Conservation (phyloP, 53 echinoderm and acorn worm genomes). For the Hippasteria phrygiana region DNA sequence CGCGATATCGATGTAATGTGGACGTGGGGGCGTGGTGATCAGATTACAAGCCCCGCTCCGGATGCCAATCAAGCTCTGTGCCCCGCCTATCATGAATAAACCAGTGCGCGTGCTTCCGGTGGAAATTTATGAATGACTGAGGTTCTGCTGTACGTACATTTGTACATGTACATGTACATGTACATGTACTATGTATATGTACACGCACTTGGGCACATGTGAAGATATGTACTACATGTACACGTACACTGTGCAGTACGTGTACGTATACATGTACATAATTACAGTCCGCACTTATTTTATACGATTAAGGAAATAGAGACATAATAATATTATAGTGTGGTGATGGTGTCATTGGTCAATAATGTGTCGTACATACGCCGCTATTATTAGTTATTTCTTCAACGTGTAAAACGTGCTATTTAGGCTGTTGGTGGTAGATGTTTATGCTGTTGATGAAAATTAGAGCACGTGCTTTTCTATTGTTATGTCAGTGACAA, state of each 20-base stretch:
- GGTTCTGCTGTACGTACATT: neutral
- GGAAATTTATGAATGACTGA: slow-evolving; percentile 59
- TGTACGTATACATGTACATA: neutral
- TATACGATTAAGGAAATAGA: too few species aligned
- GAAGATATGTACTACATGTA: too few species aligned
- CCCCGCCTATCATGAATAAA: slow-evolving; percentile 66
- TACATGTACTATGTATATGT: slow-evolving; percentile 26
- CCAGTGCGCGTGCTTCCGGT: slow-evolving; percentile 58
- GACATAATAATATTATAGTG: too few species aligned
- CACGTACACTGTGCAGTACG: neutral
- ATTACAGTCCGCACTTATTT: neutral
- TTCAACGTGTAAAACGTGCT: too few species aligned
- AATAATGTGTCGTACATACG: too few species aligned
- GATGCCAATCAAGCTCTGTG: neutral
- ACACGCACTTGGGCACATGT: neutral
- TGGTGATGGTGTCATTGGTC: too few species aligned
- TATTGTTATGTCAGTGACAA: too few species aligned
- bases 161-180: slow-evolving; percentile 21
- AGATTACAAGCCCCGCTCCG: slow-evolving; percentile 3
- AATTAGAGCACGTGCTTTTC: too few species aligned
- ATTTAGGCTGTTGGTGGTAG: too few species aligned
- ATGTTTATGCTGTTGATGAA: too few species aligned
- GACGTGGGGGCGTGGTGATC: neutral
- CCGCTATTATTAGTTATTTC: too few species aligned
- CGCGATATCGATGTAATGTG: neutral